phyloP scores from a whole-genome alignment of 30 jellyfish, hydroid and myxozoan genomes.

The Catostylus mosaicus region DNA sequence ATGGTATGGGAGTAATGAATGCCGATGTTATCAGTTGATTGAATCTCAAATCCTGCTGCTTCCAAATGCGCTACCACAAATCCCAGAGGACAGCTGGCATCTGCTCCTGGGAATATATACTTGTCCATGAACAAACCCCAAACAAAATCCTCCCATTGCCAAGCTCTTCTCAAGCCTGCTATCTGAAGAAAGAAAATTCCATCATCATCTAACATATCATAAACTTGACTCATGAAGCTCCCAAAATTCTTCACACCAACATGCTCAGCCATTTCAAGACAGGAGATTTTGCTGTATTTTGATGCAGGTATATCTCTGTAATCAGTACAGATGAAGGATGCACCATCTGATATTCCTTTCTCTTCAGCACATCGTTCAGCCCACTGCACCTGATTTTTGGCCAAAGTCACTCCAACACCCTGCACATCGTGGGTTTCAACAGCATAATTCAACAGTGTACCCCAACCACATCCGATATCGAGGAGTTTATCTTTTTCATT shows the following conservation, averaged over 20 bases:
- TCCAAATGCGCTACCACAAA: conserved; percentile 86
- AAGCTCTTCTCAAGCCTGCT: conserved; percentile 95
- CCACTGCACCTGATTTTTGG: conserved; percentile 82
- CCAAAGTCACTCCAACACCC: conserved; percentile 83
- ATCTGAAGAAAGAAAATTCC: conserved; percentile 89
- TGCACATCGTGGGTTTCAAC: conserved; percentile 76
- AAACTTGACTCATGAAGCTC: conserved; percentile 82
- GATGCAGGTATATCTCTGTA: conserved; percentile 80
- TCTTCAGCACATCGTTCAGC: conserved; percentile 68
- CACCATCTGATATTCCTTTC: conserved; percentile 54
- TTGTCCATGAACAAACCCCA: conserved; percentile 97
- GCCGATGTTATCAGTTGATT: conserved; percentile 86
- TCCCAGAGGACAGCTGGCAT: conserved; percentile 92
- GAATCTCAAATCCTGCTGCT: conserved; percentile 94
- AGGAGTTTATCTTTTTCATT: conserved; percentile 61
- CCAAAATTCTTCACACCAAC: conserved; percentile 89
- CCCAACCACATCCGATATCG: conserved; percentile 98
- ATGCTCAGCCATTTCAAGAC: conserved; percentile 97
- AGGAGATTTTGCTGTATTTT: conserved; percentile 86
- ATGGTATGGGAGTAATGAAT: conserved; percentile 93
- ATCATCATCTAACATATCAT: conserved; percentile 85
- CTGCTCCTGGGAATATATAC: conserved; percentile 98
- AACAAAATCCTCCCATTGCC: conserved; percentile 96
- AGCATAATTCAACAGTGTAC: conserved; percentile 85
- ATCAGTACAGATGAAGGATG: conserved; percentile 74